Evolutionary conservation across 2,888 invertebrate genomes (phyloP).

Genomic region (Hirudinaria manillensis): DNA sequence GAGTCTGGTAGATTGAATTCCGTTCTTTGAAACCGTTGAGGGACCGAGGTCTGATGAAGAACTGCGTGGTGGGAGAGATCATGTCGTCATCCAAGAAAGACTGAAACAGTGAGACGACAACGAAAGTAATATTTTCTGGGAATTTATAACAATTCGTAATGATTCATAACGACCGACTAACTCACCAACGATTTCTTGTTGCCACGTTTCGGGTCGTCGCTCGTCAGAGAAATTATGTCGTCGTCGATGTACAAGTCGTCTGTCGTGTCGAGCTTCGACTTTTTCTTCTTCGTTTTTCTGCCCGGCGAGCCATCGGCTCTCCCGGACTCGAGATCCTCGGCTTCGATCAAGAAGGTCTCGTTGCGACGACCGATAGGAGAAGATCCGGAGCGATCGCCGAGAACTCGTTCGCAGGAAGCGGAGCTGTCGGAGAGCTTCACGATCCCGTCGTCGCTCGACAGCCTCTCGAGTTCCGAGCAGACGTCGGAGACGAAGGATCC

Average conservation of each 20-base stretch:
- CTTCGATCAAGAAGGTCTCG: neutral
- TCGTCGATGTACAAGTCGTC: conserved; percentile 37
- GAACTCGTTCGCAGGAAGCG: neutral
- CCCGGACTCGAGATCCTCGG: neutral
- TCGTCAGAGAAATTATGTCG: conserved; percentile 32
- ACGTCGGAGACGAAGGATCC: neutral
- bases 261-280: neutral
- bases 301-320: neutral
- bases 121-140: too few species aligned
- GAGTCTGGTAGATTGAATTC: conserved; percentile 4
- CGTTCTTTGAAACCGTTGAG: neutral
- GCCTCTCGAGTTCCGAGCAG: neutral
- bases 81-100: too few species aligned
- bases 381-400: neutral
- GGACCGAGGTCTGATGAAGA: too few species aligned
- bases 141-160: too few species aligned
- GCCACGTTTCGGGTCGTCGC: neutral
- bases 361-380: too few species aligned
- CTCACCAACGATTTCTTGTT: neutral
- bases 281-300: neutral
- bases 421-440: neutral
- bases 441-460: neutral
- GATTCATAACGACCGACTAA: neutral
- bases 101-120: too few species aligned
- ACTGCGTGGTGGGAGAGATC: too few species aligned